Evolutionary conservation across 2,888 invertebrate genomes (phyloP), one percentile per base, ranked within the genome.

Genomic region (Hirtodrosophila duncani): DNA sequence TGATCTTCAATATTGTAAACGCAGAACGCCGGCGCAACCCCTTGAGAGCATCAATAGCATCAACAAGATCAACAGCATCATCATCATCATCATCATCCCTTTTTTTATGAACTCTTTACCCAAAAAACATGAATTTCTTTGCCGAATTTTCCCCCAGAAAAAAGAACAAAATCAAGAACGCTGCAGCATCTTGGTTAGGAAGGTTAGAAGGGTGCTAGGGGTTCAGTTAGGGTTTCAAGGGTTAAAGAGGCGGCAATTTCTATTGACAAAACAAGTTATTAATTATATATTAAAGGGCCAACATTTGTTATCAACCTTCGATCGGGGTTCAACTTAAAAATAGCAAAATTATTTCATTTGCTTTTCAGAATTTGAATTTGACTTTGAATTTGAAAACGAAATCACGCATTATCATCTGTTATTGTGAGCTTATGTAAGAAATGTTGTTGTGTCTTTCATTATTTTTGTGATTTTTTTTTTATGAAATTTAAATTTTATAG

Each of bases 251-350:
- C 37, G 23, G 17, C 18, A 11, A 14, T 14, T 10, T 41, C 41
- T 75, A 64, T 75, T 75, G 81, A 59, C 81, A 81, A 64, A 75
- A 77, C 81, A 81, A 64, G 53, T 70, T 67, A 74, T 69, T 74
- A 75, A 75, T 81, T 78, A 60, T 18, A 26, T 30, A 48, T 4
- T 10, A 16, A 20, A 31, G 43, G 42, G 26, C 13, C 13, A n/a
- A n/a, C n/a, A n/a, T n/a, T n/a, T n/a, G n/a, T n/a, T n/a, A 31
- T 16, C 7, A 38, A 11, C 10, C 18, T 7, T 17, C 10, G 7
- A 18, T 7, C 10, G 20, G 21, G 37, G 31, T 16, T 34, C 42
- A 36, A 31, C 52, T 49, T 61, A 53, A 57, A 64, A 51, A 67
- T 64, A 75, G 56, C 21, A 20, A 46, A 34, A 56, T 64, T 37